Evolutionary conservation across 2,797 vertebrate species (phyloP).

Genomic region (Falco concolor): DNA sequence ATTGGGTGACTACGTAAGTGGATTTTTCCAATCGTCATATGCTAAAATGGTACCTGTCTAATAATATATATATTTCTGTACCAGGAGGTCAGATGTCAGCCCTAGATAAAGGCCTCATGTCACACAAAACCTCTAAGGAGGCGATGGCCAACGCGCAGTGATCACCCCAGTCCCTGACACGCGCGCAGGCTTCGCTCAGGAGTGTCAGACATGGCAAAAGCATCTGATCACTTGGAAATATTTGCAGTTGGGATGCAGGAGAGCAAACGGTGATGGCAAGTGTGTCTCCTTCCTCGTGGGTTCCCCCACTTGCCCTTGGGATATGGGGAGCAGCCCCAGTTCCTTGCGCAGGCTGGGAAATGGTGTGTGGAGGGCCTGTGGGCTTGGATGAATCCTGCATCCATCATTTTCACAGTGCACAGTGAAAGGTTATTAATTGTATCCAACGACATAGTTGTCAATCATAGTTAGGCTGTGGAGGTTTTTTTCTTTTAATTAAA

Average conservation of each 20-base stretch:
- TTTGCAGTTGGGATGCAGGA: neutral
- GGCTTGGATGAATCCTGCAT: neutral
- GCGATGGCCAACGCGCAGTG: neutral
- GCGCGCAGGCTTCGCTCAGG: rapidly evolving
- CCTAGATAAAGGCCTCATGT: neutral
- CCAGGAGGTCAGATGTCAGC: neutral
- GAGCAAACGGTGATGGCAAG: rapidly evolving
- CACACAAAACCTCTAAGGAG: neutral
- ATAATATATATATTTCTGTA: neutral
- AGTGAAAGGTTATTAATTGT: neutral
- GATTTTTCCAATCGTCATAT: neutral
- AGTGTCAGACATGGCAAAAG: neutral
- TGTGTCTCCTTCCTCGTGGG: rapidly evolving
- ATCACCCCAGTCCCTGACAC: neutral
- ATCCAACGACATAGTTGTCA: neutral
- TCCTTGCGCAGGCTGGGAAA: rapidly evolving
- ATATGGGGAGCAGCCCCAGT: neutral
- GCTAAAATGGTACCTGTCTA: neutral
- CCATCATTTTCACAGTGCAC: neutral
- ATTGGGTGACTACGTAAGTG: neutral
- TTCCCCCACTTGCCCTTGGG: neutral
- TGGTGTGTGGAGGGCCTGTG: rapidly evolving
- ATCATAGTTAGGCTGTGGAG: neutral
- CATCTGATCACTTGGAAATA: neutral
- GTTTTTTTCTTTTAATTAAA: neutral